Evolutionary conservation across 2,113 vertebrate genomes (phyloP).

Genomic region (Oncorhynchus keta): DNA sequence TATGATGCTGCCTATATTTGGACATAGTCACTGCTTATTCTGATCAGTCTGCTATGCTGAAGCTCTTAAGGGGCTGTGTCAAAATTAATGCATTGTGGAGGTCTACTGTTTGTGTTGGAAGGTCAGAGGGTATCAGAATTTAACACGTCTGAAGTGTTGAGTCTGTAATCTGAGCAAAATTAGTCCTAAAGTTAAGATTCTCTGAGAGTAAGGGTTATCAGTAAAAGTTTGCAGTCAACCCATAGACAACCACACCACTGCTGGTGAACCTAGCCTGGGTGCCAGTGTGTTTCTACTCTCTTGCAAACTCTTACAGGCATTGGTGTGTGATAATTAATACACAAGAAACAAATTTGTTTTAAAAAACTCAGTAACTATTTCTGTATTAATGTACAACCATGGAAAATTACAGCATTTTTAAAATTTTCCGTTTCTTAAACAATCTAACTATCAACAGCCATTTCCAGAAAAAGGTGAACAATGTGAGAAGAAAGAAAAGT

Average conservation of each 20-base stretch:
- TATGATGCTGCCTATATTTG: slow-evolving; percentile 41
- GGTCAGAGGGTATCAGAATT: not conserved
- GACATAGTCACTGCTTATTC: not conserved
- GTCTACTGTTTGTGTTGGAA: not conserved
- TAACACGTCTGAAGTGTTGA: too few species aligned
- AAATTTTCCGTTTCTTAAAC: slow-evolving; percentile 49
- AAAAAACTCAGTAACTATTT: slow-evolving; percentile 85
- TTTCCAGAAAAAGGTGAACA: slow-evolving; percentile 63
- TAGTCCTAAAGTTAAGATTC: too few species aligned
- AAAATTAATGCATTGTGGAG: not conserved
- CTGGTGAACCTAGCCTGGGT: too few species aligned
- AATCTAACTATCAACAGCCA: slow-evolving; percentile 58
- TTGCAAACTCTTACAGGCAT: not conserved
- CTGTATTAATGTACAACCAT: slow-evolving; percentile 84
- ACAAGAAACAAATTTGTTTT: slow-evolving; percentile 71
- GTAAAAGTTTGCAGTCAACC: too few species aligned
- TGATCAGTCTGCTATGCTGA: too few species aligned
- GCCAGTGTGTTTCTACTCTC: too few species aligned
- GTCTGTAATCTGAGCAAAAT: too few species aligned
- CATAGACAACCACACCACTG: too few species aligned
- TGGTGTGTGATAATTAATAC: slow-evolving; percentile 49
- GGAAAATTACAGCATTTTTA: slow-evolving; percentile 78
- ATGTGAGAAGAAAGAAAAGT: slow-evolving; percentile 47
- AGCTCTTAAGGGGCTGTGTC: not conserved
- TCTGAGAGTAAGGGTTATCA: too few species aligned